Base-by-base conservation (phyloP, 2,888 invertebrate species). In the Caenorhabditis sp. region DNA sequence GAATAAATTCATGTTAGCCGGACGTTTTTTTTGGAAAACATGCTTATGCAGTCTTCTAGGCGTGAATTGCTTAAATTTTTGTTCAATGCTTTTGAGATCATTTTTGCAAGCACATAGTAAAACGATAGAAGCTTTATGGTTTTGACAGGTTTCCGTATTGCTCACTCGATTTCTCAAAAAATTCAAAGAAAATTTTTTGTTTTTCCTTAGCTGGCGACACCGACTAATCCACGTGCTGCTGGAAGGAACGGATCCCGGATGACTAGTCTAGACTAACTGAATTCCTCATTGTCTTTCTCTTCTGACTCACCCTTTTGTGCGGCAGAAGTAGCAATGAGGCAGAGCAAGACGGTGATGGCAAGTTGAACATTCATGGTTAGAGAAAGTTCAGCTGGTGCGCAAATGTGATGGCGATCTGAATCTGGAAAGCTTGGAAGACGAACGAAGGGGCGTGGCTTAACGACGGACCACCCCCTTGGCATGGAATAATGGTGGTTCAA, bases 291-390 rank as follows among this genome's bases (percentile, higher is more conserved):
- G 18, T 62, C 15, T 2, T 44, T 22, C 18, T 61, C 15, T 28
- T 26, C 18, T 53, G 15, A 20, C 80, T 53, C 32, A 82, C 82
- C 62, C 60, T 82, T 82, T 22, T 78, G 82, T 35, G 82, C 51
- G 28, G 64, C 51, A 8, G 61, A 65, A 51, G 78, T 65, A 51
- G 78, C 82, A 53, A 79, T 53, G 50, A 82, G 53, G 56, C 78
- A 82, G 28, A 69, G 28, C 60, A 82, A 55, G 22, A 82, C 50
- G 56, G 82, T 70, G 51, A 82, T 37, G 61, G 53, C 58, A 37
- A 79, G 28, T 62, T 61, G 69, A 62, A 69, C 60, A 56, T 82
- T 82, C 82, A 82, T 82, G 58, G 53, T 69, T 40, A 26, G 40
- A 28, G 51, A 53, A 70, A 78, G 78, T 60, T 78, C 70, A 70